Conservation (phyloP, 2,797 vertebrate species). For the Sebastes variabilis region DNA sequence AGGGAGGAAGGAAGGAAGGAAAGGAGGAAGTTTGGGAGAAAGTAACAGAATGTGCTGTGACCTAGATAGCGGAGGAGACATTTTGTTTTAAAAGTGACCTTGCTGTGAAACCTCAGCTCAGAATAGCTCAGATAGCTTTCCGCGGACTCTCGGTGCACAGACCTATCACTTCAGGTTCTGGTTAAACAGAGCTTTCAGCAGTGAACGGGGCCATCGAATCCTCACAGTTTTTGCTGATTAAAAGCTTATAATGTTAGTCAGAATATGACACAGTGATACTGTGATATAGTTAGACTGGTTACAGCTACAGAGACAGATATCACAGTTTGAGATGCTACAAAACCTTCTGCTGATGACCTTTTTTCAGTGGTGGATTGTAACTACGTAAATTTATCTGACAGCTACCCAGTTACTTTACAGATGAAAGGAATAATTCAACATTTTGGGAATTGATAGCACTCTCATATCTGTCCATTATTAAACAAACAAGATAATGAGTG, state of each 20-base stretch:
- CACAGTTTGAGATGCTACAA: neutral
- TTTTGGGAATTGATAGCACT: neutral
- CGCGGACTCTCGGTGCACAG: conserved; percentile 55
- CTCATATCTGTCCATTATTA: neutral
- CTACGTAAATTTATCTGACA: neutral
- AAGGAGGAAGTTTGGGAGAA: conserved; percentile 79
- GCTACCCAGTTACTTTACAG: neutral
- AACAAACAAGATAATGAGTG: neutral
- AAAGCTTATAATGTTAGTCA: neutral
- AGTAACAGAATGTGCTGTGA: conserved; percentile 80
- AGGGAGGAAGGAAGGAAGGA: conserved; percentile 70
- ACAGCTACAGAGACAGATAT: neutral
- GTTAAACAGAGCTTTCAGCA: conserved; percentile 28
- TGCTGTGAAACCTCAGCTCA: conserved; percentile 83
- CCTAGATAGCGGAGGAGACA: conserved; percentile 83
- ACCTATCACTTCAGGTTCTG: conserved; percentile 49
- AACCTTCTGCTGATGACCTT: neutral
- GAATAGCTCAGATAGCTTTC: conserved; percentile 81
- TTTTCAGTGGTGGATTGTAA: neutral
- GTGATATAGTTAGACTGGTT: neutral
- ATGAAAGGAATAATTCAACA: neutral
- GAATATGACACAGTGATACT: neutral
- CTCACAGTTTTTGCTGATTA: conserved; percentile 1
- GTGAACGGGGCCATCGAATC: conserved; percentile 22
- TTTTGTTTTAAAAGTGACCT: conserved; percentile 89